Evolutionary conservation across 92 coral and sea anemone genomes (phyloP), one percentile per base, ranked within the genome.

Genomic region (Hydrozoanthus gracilis): DNA sequence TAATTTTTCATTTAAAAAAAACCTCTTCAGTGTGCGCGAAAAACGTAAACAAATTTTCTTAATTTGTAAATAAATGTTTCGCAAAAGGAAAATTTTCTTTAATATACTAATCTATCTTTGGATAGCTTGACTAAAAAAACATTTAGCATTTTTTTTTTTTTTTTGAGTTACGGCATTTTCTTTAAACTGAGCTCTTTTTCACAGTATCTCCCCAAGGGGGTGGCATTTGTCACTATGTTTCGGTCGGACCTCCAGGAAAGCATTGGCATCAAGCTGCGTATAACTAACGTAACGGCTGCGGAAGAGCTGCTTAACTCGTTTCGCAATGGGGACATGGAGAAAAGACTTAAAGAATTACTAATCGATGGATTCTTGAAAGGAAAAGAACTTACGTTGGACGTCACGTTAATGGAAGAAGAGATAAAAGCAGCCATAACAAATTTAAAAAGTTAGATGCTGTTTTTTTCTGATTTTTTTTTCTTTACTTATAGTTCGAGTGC

Each of bases 181-280:
- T 44, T 20, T 7, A 6, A 35, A 4, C 50, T 11, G 44, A 8
- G 10, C 1, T 75, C 17, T 5, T 12, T 16, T 4, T 4, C 35
- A 11, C 18, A 80, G 85, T 17, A 1, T 65, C 85, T 80, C 8
- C 85, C 85, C 60, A 73, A 62, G 39, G 85, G 85, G 27, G 62
- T 70, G 4, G 85, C 85, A 7, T 80, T 80, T 65, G 85, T 80
- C 14, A 9, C 49, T 52, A 39, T 80, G 2, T 80, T 65, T 16
- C 64, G 11, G 44, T 5, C 52, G 12, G 66, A 27, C 39, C 39
- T 0, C 39, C 39, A 20, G 11, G 85, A 80, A 3, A 70, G 74
- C 1, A 70, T 80, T 69, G 85, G 85, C 2, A 64, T 58, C 3
- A 80, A 80, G 51, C 50, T 80, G n/a, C 73, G 85, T n/a, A 80